Conservation (phyloP, 1,140 invertebrate species). For the Chironomus striatipennis region DNA sequence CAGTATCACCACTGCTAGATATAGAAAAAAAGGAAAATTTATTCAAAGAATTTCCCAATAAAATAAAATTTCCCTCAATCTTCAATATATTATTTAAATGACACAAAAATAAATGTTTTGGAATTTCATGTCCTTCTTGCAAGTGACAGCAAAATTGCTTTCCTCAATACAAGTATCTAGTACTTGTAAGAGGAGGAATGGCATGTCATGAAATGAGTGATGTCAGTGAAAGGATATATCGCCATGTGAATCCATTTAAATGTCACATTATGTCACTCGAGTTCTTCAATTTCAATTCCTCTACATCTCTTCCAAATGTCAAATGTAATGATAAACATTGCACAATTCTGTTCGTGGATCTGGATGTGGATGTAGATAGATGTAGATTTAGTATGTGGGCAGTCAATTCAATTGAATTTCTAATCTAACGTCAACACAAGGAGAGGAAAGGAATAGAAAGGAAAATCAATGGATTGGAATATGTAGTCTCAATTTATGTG, state of each 20-base stretch:
- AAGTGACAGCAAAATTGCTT: neutral
- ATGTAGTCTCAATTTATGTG: too few relatives aligned
- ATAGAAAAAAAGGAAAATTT: neutral
- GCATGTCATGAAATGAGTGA: neutral
- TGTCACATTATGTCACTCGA: conserved; percentile 7
- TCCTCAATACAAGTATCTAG: neutral
- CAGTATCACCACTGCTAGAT: too few relatives aligned
- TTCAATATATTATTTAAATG: neutral
- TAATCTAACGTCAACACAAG: too few relatives aligned
- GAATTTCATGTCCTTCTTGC: too few relatives aligned
- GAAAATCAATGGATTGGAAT: too few relatives aligned
- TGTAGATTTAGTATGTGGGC: too few relatives aligned
- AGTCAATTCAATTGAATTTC: too few relatives aligned
- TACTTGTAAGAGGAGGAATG: neutral
- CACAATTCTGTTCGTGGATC: too few relatives aligned
- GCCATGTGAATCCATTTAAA: neutral
- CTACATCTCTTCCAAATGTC: neutral
- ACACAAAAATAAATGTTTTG: too few relatives aligned
- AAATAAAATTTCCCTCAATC: neutral
- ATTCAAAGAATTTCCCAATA: neutral
- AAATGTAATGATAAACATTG: conserved; percentile 3
- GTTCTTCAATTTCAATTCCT: neutral
- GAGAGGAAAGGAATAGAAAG: too few relatives aligned
- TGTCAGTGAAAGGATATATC: neutral
- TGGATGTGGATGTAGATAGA: too few relatives aligned